Base-by-base conservation (phyloP, 2,113 vertebrate species). In the Vulpes lagopus region DNA sequence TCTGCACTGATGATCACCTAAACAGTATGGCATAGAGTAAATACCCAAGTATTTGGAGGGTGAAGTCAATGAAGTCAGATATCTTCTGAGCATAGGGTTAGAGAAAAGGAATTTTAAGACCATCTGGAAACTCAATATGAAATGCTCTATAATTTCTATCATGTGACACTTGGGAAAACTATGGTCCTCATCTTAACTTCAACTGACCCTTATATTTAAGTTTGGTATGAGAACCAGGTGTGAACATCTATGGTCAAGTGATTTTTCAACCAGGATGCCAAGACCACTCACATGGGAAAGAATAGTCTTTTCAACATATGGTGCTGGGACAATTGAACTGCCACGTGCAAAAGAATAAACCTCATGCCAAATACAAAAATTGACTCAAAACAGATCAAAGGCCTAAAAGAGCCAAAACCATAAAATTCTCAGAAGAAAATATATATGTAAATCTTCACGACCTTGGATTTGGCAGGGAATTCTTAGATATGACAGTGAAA, bases 71-170 rank as follows among this genome's bases (percentile, higher is more conserved):
- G 30, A 94, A 94, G 92, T n/a, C 62, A 8, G 14, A n/a, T 83
- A 43, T 69, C 69, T 92, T 69, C 53, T 35, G 59, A 65, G 38
- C 62, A 62, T 27, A 38, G 43, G 17, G 19, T 76, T 74, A 90
- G 3, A 27, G 67, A 69, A 76, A 90, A 94, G 49, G 35, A 85
- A 74, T 86, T 74, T 22, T 53, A 95, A 93, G 55, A 90, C 19
- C 14, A 91, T 49, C 35, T 74, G 27, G n/a, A 89, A 79, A 95
- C 27, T 65, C 62, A 27, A 95, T 38, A 76, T 88, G 38, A 95
- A 91, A 69, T 83, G 27, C 22, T 87, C 74, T 60, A 82, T 69
- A 76, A 95, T 69, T 32, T 64, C 53, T 74, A 67, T 22, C 17
- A 51, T 20, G 43, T 22, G 62, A 74, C 49, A 85, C 38, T 11